Evolutionary conservation across 1,140 invertebrate genomes (phyloP).

Genomic region (Daktulosphaira vitifoliae): DNA sequence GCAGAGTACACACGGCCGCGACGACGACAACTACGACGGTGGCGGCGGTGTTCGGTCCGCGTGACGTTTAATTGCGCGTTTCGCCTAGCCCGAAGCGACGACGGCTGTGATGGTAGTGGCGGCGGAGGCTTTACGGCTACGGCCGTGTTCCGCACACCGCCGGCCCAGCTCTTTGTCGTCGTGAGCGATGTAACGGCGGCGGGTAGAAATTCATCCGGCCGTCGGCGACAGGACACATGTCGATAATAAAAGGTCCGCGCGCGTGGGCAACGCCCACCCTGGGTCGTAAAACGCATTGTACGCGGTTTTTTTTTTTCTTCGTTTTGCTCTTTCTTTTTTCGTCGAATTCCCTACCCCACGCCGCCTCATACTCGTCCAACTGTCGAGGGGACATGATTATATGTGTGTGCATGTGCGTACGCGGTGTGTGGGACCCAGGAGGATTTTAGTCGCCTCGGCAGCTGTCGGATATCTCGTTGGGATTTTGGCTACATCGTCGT

Average conservation of each 20-base stretch:
- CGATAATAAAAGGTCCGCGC: constrained; percentile 18
- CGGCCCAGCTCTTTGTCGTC: too few relatives aligned
- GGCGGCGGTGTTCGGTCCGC: neutral
- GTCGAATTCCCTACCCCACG: neutral
- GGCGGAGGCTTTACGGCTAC: too few relatives aligned
- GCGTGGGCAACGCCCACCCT: constrained; percentile 5
- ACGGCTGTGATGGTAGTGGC: too few relatives aligned
- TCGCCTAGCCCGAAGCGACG: constrained; percentile 6
- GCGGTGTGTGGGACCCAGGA: neutral
- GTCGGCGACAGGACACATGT: constrained; percentile 20
- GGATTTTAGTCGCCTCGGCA: constrained; percentile 17
- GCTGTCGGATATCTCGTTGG: constrained; percentile 12
- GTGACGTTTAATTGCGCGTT: constrained; percentile 29
- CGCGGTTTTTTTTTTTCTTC: neutral
- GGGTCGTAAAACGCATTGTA: constrained; percentile 26
- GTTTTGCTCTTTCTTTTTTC: neutral
- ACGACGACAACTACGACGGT: too few relatives aligned
- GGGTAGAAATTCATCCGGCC: constrained; percentile 11
- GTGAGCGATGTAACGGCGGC: too few relatives aligned
- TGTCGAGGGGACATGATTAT: too few relatives aligned
- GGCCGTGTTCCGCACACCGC: too few relatives aligned
- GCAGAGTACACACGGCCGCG: too few relatives aligned
- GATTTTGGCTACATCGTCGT: constrained; percentile 23
- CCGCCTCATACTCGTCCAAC: neutral
- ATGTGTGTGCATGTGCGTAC: too few relatives aligned